Evolutionary conservation across 1,140 invertebrate species (phyloP), one percentile per base, ranked within the genome.

Genomic region (Phenacoccus solenopsis): DNA sequence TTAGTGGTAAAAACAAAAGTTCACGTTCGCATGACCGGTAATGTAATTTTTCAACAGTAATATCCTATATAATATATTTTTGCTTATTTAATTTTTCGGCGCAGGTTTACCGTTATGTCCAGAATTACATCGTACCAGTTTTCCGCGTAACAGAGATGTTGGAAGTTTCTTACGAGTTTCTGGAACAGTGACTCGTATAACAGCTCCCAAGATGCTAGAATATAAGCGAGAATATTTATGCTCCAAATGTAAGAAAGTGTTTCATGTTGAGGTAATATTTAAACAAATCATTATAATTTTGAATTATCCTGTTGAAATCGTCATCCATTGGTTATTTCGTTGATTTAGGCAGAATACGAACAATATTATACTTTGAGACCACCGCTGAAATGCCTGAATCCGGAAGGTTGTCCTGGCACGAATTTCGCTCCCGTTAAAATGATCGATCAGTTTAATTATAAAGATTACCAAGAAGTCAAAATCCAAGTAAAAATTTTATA

Each of bases 391-490:
- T 90, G 88, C 81, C 76, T 78, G 0, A 88, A 87, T 78, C 79
- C 82, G 61, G 82, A 83, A 38, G 79, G 78, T 30, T 87, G 87
- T 78, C 81, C 78, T 74, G 79, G 82, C 75, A 80, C 78, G 16
- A 83, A 78, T 69, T 81, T 84, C 75, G 81, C 78, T 74, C 79
- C 76, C 71, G 76, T 81, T 28, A 81, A 83, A 70, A 76, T 81
- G 24, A 77, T 86, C 49, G 81, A 85, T 67, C 82, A 85, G 73
- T 80, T 84, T 69, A 84, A 88, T 76, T 93, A 86, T 76, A 86
- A 86, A 73, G 93, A 96, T 82, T 94, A 91, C 80, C 93, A 95
- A 80, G 93, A 96, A 84, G 86, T 96, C 21, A 93, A 92, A 82
- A 83, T 91, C 75, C 89, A 91, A 80, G 87, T 87, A 80, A 70